Conservation (phyloP, 2,113 vertebrate species). For the Xiphorhynchus elegans region DNA sequence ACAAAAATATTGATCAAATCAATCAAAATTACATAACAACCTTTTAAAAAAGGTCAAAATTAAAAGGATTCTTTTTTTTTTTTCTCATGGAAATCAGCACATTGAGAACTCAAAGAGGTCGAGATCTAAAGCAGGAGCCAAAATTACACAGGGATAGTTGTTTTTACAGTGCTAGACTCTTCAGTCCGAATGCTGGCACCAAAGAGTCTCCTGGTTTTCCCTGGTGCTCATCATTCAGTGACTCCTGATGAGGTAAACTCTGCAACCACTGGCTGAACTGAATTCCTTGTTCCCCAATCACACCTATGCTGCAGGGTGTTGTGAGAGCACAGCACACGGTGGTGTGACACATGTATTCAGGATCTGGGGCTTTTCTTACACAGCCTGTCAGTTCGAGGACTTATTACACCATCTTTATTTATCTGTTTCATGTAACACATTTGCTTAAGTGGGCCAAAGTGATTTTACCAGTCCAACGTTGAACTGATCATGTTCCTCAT, state of each 20-base stretch:
- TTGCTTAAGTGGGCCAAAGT: background rate
- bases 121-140: background rate
- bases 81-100: background rate
- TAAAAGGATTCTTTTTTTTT: background rate
- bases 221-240: background rate
- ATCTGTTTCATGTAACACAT: background rate
- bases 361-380: background rate
- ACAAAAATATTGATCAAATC: background rate
- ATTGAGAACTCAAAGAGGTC: background rate
- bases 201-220: background rate
- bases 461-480: background rate
- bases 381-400: background rate
- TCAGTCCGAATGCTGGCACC: accelerated
- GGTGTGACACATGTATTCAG: accelerated
- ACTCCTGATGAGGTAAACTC: background rate
- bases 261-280: background rate
- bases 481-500: background rate
- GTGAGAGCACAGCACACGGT: accelerated
- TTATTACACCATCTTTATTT: constrained; percentile 1
- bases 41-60: background rate
- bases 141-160: background rate
- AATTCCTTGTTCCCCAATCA: background rate
- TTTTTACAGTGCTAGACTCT: background rate
- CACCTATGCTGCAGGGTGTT: background rate
- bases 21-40: background rate